Evolutionary conservation across 1,140 invertebrate species (phyloP).

Genomic region (Cylas formicarius): DNA sequence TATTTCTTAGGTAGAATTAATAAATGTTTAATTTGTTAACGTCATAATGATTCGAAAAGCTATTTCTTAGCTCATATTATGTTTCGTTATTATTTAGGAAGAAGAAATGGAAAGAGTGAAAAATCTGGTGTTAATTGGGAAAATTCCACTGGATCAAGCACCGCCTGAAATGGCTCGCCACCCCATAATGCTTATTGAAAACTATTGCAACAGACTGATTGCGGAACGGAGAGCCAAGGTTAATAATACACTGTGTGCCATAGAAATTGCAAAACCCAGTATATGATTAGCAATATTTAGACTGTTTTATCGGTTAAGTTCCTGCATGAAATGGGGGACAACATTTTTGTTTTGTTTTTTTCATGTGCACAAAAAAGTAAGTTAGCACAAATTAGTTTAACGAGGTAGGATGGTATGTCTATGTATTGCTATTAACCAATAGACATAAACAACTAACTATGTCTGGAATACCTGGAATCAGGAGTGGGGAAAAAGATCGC

Average conservation of each 20-base stretch:
- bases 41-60: neutral
- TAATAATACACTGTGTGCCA: conserved; percentile 18
- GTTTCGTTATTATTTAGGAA: conserved; percentile 39
- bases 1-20: no score
- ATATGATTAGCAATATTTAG: neutral
- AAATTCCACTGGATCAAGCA: conserved; percentile 54
- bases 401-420: no score
- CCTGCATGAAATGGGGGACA: no score
- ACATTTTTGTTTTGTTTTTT: no score
- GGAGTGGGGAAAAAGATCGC: no score
- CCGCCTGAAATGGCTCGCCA: conserved; percentile 56
- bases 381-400: no score
- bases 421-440: no score
- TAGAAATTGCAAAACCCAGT: no score
- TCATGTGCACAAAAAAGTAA: no score
- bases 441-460: no score
- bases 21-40: no score
- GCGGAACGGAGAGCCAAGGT: conserved; percentile 50
- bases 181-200: conserved; percentile 58
- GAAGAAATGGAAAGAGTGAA: conserved; percentile 61
- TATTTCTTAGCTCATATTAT: neutral
- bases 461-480: no score
- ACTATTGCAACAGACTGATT: conserved; percentile 53
- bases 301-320: neutral
- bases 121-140: conserved; percentile 56